Base-by-base conservation (phyloP, 2,113 vertebrate species). In the Pampusana beccarii region DNA sequence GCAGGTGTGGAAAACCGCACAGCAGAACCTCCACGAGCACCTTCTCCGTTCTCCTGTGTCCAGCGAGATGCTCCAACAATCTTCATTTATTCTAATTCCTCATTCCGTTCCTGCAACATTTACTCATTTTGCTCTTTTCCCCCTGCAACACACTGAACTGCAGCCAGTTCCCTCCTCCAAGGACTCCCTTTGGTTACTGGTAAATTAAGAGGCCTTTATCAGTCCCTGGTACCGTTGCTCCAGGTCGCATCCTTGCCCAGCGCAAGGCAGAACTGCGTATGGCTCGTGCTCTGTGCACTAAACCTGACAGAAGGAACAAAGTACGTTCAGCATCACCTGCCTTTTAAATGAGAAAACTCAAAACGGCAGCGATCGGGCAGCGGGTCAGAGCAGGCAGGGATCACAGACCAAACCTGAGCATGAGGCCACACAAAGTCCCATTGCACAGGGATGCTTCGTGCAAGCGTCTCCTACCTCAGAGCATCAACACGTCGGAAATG, bases 381-480 rank as follows among this genome's bases (percentile, higher is more conserved):
- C 67, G 21, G 90, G 53, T 12, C 69, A 13, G 72, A 25, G 62
- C 40, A 8, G 34, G 29, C 2, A n/a, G 18, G 50, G 50, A 10
- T 9, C 73, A 25, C 72, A 31, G 31, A 4, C 38, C 25, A 31
- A 28, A 10, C 4, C 65, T 3, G 1, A 58, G 56, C 60, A 18
- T 0, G 4, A 42, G 67, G 54, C 58, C 57, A 11, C 61, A 2
- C 25, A 0, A 4, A 4, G 42, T 15, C 60, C 33, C 11, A 0
- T 0, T 3, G 80, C 0, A 1, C 0, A 0, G 64, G 31, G 50
- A 7, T 20, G 80, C 16, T 34, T 31, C 8, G 44, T 1, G 48
- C 29, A 23, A 25, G 34, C 0, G 5, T 4, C 46, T 50, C 61
- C 83, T 19, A 0, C 7, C 0, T 1, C 64, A 8, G 61, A 24